Evolutionary conservation across 2,113 vertebrate species (phyloP).

Genomic region (Callithrix jacchus): DNA sequence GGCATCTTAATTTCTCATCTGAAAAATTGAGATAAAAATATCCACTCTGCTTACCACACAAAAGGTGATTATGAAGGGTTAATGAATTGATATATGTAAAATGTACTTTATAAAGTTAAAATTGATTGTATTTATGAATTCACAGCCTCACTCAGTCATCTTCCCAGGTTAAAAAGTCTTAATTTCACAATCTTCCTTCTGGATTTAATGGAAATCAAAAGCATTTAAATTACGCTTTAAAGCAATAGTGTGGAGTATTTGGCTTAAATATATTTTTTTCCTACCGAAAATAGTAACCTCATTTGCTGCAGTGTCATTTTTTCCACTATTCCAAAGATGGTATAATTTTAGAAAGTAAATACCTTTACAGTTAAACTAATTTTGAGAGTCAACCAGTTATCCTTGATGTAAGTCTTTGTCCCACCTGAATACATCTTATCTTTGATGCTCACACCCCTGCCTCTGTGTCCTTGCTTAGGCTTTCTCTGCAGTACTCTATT

Average conservation of each 20-base stretch:
- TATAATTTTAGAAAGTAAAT: conserved; percentile 23
- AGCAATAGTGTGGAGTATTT: neutral
- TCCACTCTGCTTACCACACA: neutral
- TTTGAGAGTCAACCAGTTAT: neutral
- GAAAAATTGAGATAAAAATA: conserved; percentile 55
- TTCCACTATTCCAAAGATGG: neutral
- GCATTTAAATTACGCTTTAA: conserved; percentile 49
- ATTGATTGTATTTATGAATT: conserved; percentile 48
- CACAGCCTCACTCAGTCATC: neutral
- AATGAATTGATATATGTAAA: conserved; percentile 20
- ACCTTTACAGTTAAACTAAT: conserved; percentile 14
- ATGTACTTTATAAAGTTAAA: neutral
- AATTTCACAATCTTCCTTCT: conserved; percentile 39
- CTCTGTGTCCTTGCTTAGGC: neutral
- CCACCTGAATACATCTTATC: too few species aligned
- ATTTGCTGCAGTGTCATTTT: neutral
- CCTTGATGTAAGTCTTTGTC: neutral
- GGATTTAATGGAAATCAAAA: conserved; percentile 46
- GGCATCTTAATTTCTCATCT: conserved; percentile 49
- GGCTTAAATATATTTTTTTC: neutral
- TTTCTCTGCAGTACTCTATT: neutral
- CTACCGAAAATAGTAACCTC: conserved; percentile 38
- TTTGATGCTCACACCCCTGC: neutral
- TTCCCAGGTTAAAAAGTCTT: conserved; percentile 41
- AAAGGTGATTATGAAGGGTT: conserved; percentile 24